Conservation (phyloP, 2,113 vertebrate genomes). For the Ammodytes marinus region DNA sequence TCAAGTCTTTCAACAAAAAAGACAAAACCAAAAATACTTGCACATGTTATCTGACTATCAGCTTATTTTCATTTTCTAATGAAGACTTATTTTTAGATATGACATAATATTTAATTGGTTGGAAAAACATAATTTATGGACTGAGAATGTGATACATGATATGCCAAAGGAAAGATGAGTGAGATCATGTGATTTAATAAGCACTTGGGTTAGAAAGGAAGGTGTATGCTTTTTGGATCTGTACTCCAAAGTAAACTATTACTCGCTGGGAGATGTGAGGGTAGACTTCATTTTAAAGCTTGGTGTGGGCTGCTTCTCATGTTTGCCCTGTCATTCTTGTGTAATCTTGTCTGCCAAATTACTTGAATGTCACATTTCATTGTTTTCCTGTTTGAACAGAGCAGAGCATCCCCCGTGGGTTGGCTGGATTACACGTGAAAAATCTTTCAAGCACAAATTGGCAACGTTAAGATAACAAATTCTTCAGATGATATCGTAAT, state of each 20-base stretch:
- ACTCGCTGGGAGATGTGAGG: background rate
- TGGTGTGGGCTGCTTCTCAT: background rate
- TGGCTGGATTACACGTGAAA: conserved; percentile 2
- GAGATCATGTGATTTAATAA: background rate
- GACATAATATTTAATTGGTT: background rate
- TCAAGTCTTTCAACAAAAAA: background rate
- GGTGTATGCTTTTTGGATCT: background rate
- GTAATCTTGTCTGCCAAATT: background rate
- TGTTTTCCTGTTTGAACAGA: background rate
- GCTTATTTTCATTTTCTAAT: background rate
- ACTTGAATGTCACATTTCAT: conserved; percentile 11
- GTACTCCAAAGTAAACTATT: background rate
- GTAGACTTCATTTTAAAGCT: background rate
- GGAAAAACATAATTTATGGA: background rate
- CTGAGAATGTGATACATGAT: background rate
- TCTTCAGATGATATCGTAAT: background rate
- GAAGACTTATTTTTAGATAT: background rate
- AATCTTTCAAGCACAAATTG: conserved; percentile 14
- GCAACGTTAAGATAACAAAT: background rate
- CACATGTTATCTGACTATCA: background rate
- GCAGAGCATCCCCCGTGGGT: background rate
- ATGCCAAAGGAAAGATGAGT: background rate
- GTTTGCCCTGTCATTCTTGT: background rate
- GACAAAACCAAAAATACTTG: background rate
- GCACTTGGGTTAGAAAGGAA: background rate